Conservation (phyloP, 2,888 invertebrate species). For the Diarsia mendica region DNA sequence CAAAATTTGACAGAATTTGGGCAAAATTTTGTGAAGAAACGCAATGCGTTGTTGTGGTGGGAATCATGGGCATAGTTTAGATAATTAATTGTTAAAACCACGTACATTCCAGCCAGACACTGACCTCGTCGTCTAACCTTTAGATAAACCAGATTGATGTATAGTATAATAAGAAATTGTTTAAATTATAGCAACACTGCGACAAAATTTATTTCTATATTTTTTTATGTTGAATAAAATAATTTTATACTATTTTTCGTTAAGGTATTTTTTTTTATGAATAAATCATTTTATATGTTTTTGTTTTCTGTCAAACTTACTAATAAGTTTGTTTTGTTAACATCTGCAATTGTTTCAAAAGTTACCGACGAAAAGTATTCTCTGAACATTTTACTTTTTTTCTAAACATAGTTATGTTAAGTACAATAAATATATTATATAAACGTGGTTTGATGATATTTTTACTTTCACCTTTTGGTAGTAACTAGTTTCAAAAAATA, state of each 20-base stretch:
- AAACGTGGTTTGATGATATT: slow-evolving; percentile 56
- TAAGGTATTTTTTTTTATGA: slow-evolving; percentile 56
- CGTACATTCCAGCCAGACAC: slow-evolving; percentile 56
- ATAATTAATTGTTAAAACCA: slow-evolving; percentile 16
- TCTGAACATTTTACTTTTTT: slow-evolving; percentile 50
- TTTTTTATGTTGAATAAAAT: slow-evolving; percentile 73
- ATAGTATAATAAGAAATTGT: slow-evolving; percentile 55
- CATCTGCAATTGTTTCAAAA: slow-evolving; percentile 50
- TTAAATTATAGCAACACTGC: slow-evolving; percentile 59
- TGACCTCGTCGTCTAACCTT: slow-evolving; percentile 59
- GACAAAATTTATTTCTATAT: slow-evolving; percentile 68
- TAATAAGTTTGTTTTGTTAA: slow-evolving; percentile 64
- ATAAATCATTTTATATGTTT: slow-evolving; percentile 66
- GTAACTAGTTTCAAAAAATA: slow-evolving; percentile 12
- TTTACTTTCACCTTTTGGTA: slow-evolving; percentile 49
- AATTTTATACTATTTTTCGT: slow-evolving; percentile 66
- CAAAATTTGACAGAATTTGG: slow-evolving; percentile 27
- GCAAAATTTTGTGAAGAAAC: slow-evolving; percentile 20
- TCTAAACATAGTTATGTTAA: slow-evolving; percentile 67
- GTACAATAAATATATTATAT: slow-evolving; percentile 69
- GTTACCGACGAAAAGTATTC: slow-evolving; percentile 65
- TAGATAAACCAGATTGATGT: slow-evolving; percentile 60
- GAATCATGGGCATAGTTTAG: slow-evolving; percentile 14
- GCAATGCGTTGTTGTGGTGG: slow-evolving; percentile 2
- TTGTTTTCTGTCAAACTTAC: slow-evolving; percentile 60